These are phyloP conservation scores for Hirundo rustica DNA, from an alignment of 2,797 vertebrate species.

Conservation along the genomic window DNA sequence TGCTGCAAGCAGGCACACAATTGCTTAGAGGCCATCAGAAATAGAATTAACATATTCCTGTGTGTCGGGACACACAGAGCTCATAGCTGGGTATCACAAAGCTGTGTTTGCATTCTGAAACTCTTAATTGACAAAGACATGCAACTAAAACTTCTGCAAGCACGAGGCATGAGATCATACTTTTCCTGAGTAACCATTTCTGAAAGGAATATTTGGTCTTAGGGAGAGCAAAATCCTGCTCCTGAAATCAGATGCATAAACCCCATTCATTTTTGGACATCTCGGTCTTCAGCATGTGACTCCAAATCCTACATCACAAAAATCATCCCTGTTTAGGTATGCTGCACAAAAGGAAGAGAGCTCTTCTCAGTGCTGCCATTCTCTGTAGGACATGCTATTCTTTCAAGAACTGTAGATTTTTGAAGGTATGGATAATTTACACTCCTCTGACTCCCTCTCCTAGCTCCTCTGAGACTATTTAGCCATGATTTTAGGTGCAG, in stretches of 20 bases:
- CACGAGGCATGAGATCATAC: rapidly evolving
- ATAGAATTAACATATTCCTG: background rate
- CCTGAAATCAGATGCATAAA: background rate
- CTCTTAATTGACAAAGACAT: background rate
- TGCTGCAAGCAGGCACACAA: background rate
- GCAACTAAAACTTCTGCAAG: background rate
- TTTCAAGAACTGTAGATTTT: background rate
- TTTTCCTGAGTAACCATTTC: background rate
- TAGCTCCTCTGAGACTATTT: background rate
- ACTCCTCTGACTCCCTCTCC: background rate
- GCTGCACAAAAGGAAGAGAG: background rate
- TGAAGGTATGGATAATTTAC: background rate
- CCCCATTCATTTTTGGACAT: background rate
- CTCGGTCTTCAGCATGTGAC: background rate
- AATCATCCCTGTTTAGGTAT: background rate
- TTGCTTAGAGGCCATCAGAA: background rate
- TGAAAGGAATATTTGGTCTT: background rate
- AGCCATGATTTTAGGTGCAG: background rate
- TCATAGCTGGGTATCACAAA: background rate
- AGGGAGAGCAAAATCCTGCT: background rate
- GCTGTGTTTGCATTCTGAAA: background rate
- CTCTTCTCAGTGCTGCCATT: background rate
- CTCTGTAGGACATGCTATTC: background rate
- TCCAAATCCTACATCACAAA: background rate
- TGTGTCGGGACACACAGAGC: background rate